Evolutionary conservation across 2,113 vertebrate species (phyloP).

Genomic region (Anas platyrhynchos): DNA sequence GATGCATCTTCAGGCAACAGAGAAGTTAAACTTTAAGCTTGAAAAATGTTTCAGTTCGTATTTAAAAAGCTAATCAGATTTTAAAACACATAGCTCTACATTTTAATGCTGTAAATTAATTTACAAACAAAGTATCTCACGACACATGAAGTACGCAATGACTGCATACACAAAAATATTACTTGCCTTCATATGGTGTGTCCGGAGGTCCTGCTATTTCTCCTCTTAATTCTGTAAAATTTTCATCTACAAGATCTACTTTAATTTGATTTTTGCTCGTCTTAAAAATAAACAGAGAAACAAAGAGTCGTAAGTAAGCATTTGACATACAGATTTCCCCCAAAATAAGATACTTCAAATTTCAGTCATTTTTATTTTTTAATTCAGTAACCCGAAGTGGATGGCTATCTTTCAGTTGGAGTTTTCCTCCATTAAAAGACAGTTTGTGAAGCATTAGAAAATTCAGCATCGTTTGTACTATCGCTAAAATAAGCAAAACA

Average conservation of each 20-base stretch:
- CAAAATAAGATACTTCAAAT: background rate
- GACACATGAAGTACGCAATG: conserved; percentile 7
- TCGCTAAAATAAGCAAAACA: background rate
- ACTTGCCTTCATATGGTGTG: conserved; percentile 98
- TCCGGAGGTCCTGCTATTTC: conserved; percentile 99
- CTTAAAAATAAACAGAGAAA: conserved; percentile 84
- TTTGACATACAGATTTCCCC: background rate
- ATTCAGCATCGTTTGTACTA: background rate
- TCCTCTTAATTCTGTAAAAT: conserved; percentile 98
- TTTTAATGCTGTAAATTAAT: background rate
- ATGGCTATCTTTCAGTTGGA: background rate
- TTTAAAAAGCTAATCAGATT: background rate
- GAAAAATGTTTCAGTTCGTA: background rate
- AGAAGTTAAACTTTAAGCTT: background rate
- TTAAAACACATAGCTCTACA: background rate
- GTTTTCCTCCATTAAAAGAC: background rate
- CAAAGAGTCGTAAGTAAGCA: conserved; percentile 66
- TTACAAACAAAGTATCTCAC: conserved; percentile 37
- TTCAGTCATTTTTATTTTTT: background rate
- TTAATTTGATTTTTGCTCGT: conserved; percentile 99
- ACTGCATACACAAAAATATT: conserved; percentile 70
- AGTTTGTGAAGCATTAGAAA: background rate
- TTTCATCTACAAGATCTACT: conserved; percentile 99
- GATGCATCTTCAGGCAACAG: background rate
- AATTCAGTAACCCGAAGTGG: background rate